phyloP scores from a whole-genome alignment of 2,113 vertebrate genomes.

The Todiramphus saurophagus region DNA sequence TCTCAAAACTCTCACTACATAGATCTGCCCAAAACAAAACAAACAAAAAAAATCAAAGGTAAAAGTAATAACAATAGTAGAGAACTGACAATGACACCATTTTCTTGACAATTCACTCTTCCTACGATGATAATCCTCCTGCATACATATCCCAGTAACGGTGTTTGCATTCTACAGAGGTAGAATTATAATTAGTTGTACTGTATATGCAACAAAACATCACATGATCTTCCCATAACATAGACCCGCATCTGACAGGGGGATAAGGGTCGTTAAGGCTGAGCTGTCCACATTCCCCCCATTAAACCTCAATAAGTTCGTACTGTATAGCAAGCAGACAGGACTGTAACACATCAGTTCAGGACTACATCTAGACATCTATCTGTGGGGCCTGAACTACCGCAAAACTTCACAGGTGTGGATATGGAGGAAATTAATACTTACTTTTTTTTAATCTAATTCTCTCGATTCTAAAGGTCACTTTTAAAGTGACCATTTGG shows the following conservation, averaged over 20 bases:
- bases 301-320: background rate
- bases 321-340: background rate
- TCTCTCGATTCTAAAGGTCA: background rate
- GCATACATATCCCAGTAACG: background rate
- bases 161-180: background rate
- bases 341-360: background rate
- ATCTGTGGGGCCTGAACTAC: background rate
- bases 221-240: background rate
- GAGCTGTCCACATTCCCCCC: background rate
- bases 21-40: slow-evolving; percentile 79
- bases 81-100: background rate
- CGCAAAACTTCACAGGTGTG: background rate
- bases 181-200: background rate
- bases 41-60: background rate
- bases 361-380: background rate
- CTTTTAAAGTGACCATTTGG: background rate
- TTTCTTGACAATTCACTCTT: background rate
- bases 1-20: slow-evolving; percentile 90
- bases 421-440: background rate
- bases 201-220: background rate
- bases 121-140: background rate
- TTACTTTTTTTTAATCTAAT: background rate
- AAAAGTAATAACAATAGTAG: background rate
- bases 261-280: background rate
- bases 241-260: background rate